Evolutionary conservation across 2,888 invertebrate genomes (phyloP), one percentile per base, ranked within the genome.

Genomic region (Orthosia cruda): DNA sequence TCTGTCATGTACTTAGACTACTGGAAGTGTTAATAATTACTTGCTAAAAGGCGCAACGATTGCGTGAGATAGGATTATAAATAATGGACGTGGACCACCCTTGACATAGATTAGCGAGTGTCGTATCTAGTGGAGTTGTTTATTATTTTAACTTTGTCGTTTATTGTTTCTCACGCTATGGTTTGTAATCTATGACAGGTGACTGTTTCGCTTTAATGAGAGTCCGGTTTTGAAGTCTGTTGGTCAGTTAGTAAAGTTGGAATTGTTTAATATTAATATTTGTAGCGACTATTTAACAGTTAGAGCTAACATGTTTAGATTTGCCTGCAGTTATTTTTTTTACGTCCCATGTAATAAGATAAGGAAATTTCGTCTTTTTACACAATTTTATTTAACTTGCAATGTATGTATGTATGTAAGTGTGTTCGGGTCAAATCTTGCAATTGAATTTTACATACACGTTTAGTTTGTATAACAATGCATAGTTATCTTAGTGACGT

Each of bases 1-100:
- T 84, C 70, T 74, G 9, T 40, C 9, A 40, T 50, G 61, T 91
- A 40, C 20, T n/a, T 40, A 63, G 13, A 9, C 71, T 54, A 80
- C 71, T 74, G 64, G 85, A 89, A 85, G 91, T 89, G 77, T 90
- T 86, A 81, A 72, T 83, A 70, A 76, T 76, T 82, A 67, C 45
- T 55, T 0, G 77, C 58, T 82, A 74, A 68, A 82, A 84, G 81
- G 54, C 61, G 40, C 54, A 55, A 26, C 55, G 68, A 84, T 83
- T 63, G 83, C 80, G 84, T 84, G 83, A 62, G 80, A 74, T 84
- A 80, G 45, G 49, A 59, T 57, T 62, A 75, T 75, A 80, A 82
- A 71, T 80, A 75, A 80, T 64, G 40, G 32, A 58, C 61, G 20
- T 64, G n/a, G 84, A 72, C 84, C 82, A 84, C 77, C 83, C 83